Percentiles rank a stretch among this genome's conserved stretches.
Conservation (phyloP, 2,113 vertebrate species). For the Eudyptes chrysolophus region DNA sequence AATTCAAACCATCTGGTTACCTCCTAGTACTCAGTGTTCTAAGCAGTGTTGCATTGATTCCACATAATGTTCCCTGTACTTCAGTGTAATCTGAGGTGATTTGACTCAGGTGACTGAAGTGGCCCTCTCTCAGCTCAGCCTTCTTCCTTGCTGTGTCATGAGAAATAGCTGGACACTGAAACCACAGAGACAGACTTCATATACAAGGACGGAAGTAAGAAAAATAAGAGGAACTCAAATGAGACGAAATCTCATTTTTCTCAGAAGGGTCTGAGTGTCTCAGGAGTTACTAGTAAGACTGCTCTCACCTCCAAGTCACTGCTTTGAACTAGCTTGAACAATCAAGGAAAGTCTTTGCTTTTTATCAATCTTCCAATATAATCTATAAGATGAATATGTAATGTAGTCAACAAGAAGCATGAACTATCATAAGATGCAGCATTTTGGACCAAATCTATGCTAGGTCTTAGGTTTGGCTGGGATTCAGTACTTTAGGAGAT, state of each 20-base stretch:
- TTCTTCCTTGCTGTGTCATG: constrained; percentile 18
- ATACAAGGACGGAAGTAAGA: neutral
- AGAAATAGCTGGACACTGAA: neutral
- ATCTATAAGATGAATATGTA: neutral
- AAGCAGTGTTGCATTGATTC: neutral
- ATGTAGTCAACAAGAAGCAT: neutral
- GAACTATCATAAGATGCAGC: neutral
- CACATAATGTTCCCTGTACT: neutral
- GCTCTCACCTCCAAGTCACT: neutral
- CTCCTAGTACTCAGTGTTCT: constrained; percentile 31
- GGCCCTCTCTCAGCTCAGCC: neutral
- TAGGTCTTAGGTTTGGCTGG: neutral
- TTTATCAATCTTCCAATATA: neutral
- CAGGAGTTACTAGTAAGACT: neutral
- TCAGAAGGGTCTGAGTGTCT: neutral
- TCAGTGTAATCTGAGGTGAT: constrained; percentile 5
- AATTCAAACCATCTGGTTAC: neutral
- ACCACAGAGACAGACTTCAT: neutral
- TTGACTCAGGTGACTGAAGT: constrained; percentile 28
- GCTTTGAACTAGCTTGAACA: neutral
- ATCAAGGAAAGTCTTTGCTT: neutral
- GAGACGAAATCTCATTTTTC: neutral
- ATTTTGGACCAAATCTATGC: neutral
- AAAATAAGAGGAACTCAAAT: neutral
- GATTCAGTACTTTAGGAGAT: neutral